Conservation (phyloP, 2,888 invertebrate genomes). For the Papilio elwesi region DNA sequence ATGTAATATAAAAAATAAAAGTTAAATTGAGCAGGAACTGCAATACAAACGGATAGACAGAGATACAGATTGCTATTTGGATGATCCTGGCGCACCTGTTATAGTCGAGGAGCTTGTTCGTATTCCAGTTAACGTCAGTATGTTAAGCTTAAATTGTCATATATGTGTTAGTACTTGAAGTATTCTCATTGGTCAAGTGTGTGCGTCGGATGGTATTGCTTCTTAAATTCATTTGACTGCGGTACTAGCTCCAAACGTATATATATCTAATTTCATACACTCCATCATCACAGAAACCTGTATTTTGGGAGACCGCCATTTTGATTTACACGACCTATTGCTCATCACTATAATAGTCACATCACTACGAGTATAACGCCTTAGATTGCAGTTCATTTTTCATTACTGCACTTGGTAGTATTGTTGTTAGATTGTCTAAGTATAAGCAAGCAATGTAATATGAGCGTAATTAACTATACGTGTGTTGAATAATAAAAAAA, state of each 20-base stretch:
- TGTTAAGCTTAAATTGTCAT: too few relatives aligned
- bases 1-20: too few relatives aligned
- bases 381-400: conserved; percentile 18
- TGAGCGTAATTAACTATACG: conserved; percentile 36
- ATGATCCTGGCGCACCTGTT: too few relatives aligned
- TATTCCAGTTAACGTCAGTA: too few relatives aligned
- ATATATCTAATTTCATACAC: conserved; percentile 62
- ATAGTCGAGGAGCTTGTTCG: too few relatives aligned
- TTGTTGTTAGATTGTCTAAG: not conserved
- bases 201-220: too few relatives aligned
- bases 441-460: conserved; percentile 52
- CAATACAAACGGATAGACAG: too few relatives aligned
- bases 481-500: conserved; percentile 47
- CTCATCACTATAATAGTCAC: conserved; percentile 65
- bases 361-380: conserved; percentile 41
- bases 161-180: too few relatives aligned
- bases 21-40: too few relatives aligned
- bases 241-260: conserved; percentile 37
- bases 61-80: too few relatives aligned
- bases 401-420: conserved; percentile 48
- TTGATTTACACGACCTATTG: conserved; percentile 75
- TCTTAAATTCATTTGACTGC: conserved; percentile 5
- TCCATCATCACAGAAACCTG: conserved; percentile 70
- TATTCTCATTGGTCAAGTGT: too few relatives aligned
- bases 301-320: conserved; percentile 78